Evolutionary conservation across 2,797 vertebrate genomes (phyloP).

Genomic region (Pseudopleuronectes americanus): DNA sequence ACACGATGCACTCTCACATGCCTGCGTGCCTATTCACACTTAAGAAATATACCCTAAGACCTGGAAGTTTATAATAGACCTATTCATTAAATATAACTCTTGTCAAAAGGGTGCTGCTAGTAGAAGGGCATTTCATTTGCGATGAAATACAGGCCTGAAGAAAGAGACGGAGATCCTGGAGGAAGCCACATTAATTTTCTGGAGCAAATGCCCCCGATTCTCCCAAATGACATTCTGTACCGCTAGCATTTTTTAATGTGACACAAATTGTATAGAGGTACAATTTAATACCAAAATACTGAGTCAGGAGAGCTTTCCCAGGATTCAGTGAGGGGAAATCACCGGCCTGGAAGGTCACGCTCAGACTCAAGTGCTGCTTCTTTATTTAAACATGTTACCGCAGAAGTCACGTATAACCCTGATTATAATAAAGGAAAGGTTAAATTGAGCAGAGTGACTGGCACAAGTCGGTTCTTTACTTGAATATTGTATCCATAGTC

Average conservation of each 20-base stretch:
- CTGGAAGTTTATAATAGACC: conserved; percentile 93
- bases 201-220: conserved; percentile 91
- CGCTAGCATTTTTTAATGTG: conserved; percentile 95
- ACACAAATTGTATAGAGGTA: conserved; percentile 91
- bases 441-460: conserved; percentile 1
- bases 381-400: conserved; percentile 50
- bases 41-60: conserved; percentile 90
- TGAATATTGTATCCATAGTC: conserved; percentile 6
- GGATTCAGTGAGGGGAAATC: conserved; percentile 48
- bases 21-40: conserved; percentile 87
- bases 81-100: conserved; percentile 98
- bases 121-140: conserved; percentile 51
- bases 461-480: conserved; percentile 8
- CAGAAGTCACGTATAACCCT: conserved; percentile 25
- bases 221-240: conserved; percentile 94
- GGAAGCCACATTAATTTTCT: conserved; percentile 95
- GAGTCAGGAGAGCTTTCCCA: conserved; percentile 49
- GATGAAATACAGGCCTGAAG: conserved; percentile 95
- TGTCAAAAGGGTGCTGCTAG: conserved; percentile 88
- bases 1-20: conserved; percentile 46
- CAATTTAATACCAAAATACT: conserved; percentile 94
- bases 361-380: conserved; percentile 48
- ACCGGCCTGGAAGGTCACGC: conserved; percentile 53
- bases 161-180: conserved; percentile 91
- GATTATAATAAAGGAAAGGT: conserved; percentile 5